These are phyloP conservation scores for Anisognathus igniventris DNA, from an alignment of 2,797 vertebrate genomes.

Conservation along the genomic window DNA sequence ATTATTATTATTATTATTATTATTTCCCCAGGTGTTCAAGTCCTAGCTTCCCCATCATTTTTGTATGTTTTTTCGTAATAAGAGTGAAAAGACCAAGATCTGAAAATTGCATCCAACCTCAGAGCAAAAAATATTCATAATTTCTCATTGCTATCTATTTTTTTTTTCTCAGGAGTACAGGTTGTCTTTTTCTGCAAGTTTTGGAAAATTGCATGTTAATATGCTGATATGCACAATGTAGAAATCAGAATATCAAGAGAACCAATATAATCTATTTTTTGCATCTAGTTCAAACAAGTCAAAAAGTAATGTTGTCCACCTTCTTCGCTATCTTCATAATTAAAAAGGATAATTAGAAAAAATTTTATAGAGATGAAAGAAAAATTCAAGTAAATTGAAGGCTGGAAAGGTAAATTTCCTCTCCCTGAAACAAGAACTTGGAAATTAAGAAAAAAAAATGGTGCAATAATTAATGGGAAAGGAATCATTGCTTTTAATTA, in stretches of 20 bases:
- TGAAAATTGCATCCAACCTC: not conserved
- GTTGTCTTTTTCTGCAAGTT: not conserved
- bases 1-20: rapidly evolving
- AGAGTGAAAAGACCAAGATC: not conserved
- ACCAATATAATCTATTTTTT: not conserved
- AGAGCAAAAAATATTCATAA: not conserved
- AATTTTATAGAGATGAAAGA: not conserved
- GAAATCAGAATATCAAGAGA: not conserved
- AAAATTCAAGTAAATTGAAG: not conserved
- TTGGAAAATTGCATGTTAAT: not conserved
- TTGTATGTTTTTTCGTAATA: not conserved
- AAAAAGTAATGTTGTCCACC: not conserved
- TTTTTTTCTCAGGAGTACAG: not conserved
- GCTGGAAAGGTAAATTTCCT: not conserved
- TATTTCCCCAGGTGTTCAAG: not conserved
- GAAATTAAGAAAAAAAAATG: not conserved
- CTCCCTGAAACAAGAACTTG: not conserved
- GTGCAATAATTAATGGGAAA: not conserved
- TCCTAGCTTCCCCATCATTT: not conserved
- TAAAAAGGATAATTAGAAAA: not conserved
- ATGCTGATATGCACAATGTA: not conserved
- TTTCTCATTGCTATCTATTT: not conserved
- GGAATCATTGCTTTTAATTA: not conserved
- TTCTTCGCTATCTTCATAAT: not conserved
- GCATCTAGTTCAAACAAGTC: not conserved